phyloP scores from a whole-genome alignment of 1,140 invertebrate genomes.

The Phenacoccus solenopsis region DNA sequence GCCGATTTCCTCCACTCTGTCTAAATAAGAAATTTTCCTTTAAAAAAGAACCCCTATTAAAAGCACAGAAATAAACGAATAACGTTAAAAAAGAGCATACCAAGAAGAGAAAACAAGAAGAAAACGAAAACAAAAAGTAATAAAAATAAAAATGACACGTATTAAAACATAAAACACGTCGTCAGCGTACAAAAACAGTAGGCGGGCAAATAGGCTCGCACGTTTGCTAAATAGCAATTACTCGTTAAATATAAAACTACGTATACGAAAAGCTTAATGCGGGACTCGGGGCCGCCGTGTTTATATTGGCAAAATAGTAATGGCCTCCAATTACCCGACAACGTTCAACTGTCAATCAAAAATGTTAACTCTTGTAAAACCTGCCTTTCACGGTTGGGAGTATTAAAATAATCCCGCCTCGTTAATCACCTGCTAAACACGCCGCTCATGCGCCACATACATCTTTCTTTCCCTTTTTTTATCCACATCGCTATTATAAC shows the following conservation, averaged over 20 bases:
- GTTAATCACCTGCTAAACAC: slow-evolving; percentile 7
- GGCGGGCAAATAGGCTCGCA: slow-evolving; percentile 8
- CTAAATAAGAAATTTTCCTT: no score
- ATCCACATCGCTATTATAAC: background rate
- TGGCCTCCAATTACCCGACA: slow-evolving; percentile 10
- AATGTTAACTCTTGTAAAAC: slow-evolving; percentile 11
- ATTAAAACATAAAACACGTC: background rate
- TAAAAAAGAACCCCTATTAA: no score
- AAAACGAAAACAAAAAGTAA: no score
- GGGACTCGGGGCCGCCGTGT: background rate
- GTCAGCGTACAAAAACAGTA: background rate
- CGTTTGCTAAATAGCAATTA: slow-evolving; percentile 17
- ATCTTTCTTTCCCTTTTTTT: background rate
- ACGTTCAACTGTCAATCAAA: slow-evolving; percentile 15
- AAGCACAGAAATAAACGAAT: no score
- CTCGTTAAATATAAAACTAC: slow-evolving; percentile 4
- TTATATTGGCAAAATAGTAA: slow-evolving; percentile 12
- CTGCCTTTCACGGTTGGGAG: slow-evolving; percentile 10
- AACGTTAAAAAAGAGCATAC: no score
- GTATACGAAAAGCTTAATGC: background rate
- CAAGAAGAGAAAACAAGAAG: no score
- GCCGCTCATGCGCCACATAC: background rate
- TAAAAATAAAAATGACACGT: background rate
- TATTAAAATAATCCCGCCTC: slow-evolving; percentile 17
- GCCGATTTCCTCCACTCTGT: no score